Percentiles rank a stretch among this genome's conserved stretches.
These are phyloP conservation scores for Caerostris extrusa DNA, from an alignment of 1,140 invertebrate genomes.

Conservation along the genomic window DNA sequence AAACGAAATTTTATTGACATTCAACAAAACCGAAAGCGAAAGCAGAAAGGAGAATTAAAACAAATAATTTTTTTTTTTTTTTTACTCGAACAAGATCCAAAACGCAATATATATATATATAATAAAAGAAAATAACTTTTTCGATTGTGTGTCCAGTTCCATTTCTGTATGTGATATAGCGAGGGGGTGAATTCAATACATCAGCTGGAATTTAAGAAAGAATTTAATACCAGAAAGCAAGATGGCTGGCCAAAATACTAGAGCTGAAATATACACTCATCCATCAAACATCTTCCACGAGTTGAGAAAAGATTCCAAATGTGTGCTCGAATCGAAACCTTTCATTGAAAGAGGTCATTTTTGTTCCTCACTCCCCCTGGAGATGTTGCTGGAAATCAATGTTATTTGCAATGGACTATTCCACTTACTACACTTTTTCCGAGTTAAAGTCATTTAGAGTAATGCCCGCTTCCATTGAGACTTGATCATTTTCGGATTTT, in stretches of 20 bases:
- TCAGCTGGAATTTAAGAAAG: constrained; percentile 61
- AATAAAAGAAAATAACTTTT: background rate
- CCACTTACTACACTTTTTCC: background rate
- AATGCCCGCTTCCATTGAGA: background rate
- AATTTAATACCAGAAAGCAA: constrained; percentile 70
- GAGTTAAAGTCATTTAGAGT: constrained; percentile 46
- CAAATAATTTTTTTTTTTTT: too few species aligned
- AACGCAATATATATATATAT: background rate
- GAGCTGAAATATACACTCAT: constrained; percentile 66
- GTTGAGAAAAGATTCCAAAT: constrained; percentile 5
- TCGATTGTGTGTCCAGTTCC: background rate
- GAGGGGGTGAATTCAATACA: constrained; percentile 51
- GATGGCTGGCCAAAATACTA: background rate
- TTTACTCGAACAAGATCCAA: background rate
- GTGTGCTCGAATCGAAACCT: background rate
- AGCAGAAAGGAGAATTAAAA: background rate
- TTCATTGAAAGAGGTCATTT: constrained; percentile 31
- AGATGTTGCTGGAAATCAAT: constrained; percentile 62
- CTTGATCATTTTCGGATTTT: constrained; percentile 12
- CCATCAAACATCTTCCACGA: constrained; percentile 37
- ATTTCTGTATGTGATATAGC: constrained; percentile 48
- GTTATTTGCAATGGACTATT: constrained; percentile 22
- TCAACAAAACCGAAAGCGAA: background rate
- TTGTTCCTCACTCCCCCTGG: constrained; percentile 19
- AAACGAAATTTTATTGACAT: background rate